A percentile compares a stretch with the other conserved stretches of the same genome.
phyloP scores from a whole-genome alignment of 2,797 vertebrate genomes.

The Coreius guichenoti region DNA sequence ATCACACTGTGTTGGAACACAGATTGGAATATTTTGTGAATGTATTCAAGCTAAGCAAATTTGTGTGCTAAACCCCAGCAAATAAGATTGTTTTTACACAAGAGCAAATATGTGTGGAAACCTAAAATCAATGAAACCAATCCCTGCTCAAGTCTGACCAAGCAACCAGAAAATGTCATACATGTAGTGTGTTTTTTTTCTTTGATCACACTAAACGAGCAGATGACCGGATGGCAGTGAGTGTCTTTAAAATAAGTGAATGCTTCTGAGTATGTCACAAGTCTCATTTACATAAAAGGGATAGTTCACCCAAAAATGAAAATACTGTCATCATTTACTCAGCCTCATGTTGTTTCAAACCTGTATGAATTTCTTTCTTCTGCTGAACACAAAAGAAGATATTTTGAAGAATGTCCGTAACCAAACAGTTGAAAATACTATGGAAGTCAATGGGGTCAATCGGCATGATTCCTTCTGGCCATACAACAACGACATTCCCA shows the following conservation, averaged over 20 bases:
- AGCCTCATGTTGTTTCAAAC: too few relatives aligned
- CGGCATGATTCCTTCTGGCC: too few relatives aligned
- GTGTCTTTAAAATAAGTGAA: background rate
- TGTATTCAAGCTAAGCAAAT: slow-evolving; percentile 16
- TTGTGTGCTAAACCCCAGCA: background rate
- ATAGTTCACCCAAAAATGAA: background rate
- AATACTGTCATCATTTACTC: too few relatives aligned
- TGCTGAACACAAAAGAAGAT: background rate
- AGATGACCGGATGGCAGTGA: background rate
- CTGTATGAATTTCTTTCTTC: background rate
- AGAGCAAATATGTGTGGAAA: slow-evolving; percentile 38
- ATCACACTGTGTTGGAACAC: background rate
- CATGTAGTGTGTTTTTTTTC: background rate
- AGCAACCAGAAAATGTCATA: slow-evolving; percentile 57
- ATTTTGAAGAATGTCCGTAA: too few relatives aligned
- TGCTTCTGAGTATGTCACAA: background rate
- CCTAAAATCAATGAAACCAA: slow-evolving; percentile 60
- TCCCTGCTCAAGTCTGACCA: slow-evolving; percentile 55
- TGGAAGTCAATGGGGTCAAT: too few relatives aligned
- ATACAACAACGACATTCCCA: too few relatives aligned
- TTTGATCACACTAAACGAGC: background rate
- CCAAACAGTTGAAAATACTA: too few relatives aligned
- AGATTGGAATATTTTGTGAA: background rate
- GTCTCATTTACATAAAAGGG: background rate
- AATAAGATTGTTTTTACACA: slow-evolving; percentile 6